Percentiles rank a stretch among this genome's conserved stretches.
Evolutionary conservation across 2,113 vertebrate species (phyloP).

Genomic region (Phocoena phocoena): DNA sequence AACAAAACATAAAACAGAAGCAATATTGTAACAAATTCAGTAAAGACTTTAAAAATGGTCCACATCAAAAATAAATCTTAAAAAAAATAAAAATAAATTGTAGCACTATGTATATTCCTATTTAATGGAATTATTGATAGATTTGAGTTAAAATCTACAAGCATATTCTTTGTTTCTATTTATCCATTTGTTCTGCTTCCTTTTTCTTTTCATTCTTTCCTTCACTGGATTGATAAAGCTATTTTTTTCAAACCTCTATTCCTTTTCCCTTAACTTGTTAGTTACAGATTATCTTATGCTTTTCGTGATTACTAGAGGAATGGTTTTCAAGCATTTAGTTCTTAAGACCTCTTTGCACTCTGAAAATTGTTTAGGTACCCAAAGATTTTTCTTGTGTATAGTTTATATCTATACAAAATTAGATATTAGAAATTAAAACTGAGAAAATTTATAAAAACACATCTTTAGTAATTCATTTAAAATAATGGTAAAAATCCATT

Average conservation of each 20-base stretch:
- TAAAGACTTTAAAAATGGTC: too few relatives aligned
- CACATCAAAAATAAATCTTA: too few relatives aligned
- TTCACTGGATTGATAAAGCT: not conserved
- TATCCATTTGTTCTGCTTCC: not conserved
- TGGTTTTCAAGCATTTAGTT: not conserved
- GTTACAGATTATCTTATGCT: not conserved
- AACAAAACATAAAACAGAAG: too few relatives aligned
- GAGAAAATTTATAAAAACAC: not conserved
- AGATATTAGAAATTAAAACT: not conserved
- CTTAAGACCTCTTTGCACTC: not conserved
- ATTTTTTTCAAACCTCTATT: not conserved
- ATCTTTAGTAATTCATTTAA: not conserved
- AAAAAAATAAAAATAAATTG: not conserved
- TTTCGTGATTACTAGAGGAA: not conserved
- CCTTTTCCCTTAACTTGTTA: not conserved
- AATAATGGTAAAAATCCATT: not conserved
- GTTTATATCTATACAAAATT: not conserved
- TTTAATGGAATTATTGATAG: not conserved
- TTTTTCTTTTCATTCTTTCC: not conserved
- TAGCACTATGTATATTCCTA: not conserved
- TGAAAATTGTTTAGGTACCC: not conserved
- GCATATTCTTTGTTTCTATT: not conserved
- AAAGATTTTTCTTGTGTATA: not conserved
- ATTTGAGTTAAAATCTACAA: not conserved
- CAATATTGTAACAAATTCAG: too few relatives aligned